A percentile compares a stretch with the other conserved stretches of the same genome.
These are phyloP conservation scores for Cebidichthys violaceus DNA, from an alignment of 2,113 vertebrate genomes.

Conservation along the genomic window DNA sequence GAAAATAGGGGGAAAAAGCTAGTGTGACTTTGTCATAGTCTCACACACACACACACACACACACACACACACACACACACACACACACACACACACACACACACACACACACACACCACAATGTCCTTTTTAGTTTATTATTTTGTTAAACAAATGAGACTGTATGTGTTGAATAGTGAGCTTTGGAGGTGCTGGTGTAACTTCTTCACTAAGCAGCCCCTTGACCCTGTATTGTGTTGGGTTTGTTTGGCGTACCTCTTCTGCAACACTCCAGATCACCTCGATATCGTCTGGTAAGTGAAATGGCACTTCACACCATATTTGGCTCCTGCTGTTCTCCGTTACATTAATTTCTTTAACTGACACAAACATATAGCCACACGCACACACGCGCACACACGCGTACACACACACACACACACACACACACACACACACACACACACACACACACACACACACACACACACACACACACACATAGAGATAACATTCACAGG, in stretches of 20 bases:
- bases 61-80: too few species aligned
- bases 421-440: constrained; percentile 41
- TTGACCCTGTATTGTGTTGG: too few species aligned
- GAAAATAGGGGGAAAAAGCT: neutral
- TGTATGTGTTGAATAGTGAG: too few species aligned
- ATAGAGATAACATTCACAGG: constrained; percentile 62
- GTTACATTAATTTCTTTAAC: constrained; percentile 70
- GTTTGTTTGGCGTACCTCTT: constrained; percentile 51
- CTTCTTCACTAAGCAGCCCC: too few species aligned
- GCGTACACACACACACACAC: constrained; percentile 30
- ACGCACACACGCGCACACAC: constrained; percentile 25
- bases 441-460: constrained; percentile 35
- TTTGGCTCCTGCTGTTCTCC: constrained; percentile 73
- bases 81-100: too few species aligned
- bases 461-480: constrained; percentile 35
- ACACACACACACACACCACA: too few species aligned
- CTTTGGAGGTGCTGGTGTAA: too few species aligned
- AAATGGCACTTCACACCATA: constrained; percentile 77
- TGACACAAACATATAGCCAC: constrained; percentile 68
- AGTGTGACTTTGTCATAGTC: neutral
- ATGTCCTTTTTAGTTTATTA: too few species aligned
- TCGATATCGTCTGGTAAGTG: constrained; percentile 67
- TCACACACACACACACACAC: too few species aligned
- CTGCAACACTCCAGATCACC: constrained; percentile 79
- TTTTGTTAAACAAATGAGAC: too few species aligned